These are phyloP conservation scores for Pseudachorutes palmiensis DNA, from an alignment of 1,140 invertebrate species.

Conservation along the genomic window DNA sequence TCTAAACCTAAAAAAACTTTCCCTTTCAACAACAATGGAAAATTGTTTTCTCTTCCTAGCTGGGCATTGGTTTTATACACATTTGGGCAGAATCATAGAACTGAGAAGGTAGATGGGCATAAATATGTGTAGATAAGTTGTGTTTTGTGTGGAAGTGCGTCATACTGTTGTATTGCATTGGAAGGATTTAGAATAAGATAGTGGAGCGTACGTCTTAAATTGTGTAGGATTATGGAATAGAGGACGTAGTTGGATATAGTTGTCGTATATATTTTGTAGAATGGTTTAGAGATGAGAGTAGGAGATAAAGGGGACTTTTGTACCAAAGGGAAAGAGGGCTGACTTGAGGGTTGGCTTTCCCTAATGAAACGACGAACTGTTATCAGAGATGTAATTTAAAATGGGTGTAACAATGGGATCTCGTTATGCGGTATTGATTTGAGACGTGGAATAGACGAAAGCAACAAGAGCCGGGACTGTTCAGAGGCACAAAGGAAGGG, in stretches of 20 bases:
- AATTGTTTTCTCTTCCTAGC: too few relatives aligned
- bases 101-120: too few relatives aligned
- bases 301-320: not conserved
- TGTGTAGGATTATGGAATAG: not conserved
- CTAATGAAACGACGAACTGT: constrained; percentile 31
- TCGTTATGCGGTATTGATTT: constrained; percentile 37
- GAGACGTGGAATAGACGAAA: constrained; percentile 17
- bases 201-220: not conserved
- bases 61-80: too few relatives aligned
- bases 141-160: too few relatives aligned
- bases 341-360: constrained; percentile 3
- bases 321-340: not conserved
- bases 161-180: too few relatives aligned
- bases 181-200: too few relatives aligned
- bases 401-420: constrained; percentile 32
- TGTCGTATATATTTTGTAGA: not conserved
- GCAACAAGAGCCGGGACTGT: constrained; percentile 12
- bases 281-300: not conserved
- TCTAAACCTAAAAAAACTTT: too few relatives aligned
- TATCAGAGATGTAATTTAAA: constrained; percentile 32
- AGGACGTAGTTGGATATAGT: not conserved
- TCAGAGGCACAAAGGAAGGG: not conserved
- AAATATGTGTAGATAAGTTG: too few relatives aligned
- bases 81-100: too few relatives aligned
- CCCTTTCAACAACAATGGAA: too few relatives aligned